Base-by-base conservation (phyloP, 2,888 invertebrate genomes). In the Drosophila buzzatii region DNA sequence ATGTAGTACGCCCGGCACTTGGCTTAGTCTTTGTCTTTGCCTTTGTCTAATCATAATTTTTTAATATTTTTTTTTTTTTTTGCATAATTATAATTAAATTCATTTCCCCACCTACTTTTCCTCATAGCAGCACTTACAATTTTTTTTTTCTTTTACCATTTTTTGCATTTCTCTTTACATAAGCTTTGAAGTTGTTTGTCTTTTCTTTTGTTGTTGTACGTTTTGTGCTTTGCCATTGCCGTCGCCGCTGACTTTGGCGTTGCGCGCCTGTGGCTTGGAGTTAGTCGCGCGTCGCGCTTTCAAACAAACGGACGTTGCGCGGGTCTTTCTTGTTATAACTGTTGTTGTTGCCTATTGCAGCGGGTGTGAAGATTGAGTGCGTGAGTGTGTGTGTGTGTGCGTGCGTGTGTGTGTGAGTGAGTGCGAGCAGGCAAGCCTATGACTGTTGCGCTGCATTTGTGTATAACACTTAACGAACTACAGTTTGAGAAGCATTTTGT, bases 241-340 rank as follows among this genome's bases (percentile, higher is more conserved):
- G 51, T 23, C 51, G 59, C 20, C 60, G 70, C 62, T 58, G 72
- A 65, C 60, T 74, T 70, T 70, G 71, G 66, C 75, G 70, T 68
- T 62, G 56, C 67, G 63, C 72, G 66, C 59, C 68, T 70, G 45
- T 72, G 83, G 72, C 72, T 73, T 75, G 73, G 67, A 73, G 77
- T 90, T 90, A 86, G 84, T 89, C 80, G 78, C 77, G 70, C 81
- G 86, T 70, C 73, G 89, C 79, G 84, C 81, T 90, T 79, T 70
- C 81, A 76, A 80, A 86, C 58, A 73, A 71, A 70, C 82, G 67
- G 82, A 86, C 86, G 82, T 87, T 87, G 73, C 52, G 72, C 62
- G 60, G 49, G 67, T 41, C 47, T 47, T 51, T 63, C 47, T 23
- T 41, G n/a, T 55, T 35, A 39, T 16, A 23, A 23, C 39, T 41